These are phyloP conservation scores for Rhinoptilus africanus DNA, from an alignment of 2,113 vertebrate genomes.

Conservation along the genomic window DNA sequence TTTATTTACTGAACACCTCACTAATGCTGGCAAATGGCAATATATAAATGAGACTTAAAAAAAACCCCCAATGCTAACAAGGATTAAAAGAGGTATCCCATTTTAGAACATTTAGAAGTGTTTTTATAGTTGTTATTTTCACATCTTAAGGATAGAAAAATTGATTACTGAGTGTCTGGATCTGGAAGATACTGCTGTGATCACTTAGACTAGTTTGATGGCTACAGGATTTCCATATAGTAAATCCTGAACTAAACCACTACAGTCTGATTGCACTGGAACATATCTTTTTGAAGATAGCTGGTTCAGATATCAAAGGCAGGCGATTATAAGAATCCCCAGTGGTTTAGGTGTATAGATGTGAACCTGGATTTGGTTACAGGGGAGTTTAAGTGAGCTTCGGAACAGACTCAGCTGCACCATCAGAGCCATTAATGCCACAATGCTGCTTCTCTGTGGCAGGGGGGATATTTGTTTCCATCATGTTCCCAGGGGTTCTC, in stretches of 20 bases:
- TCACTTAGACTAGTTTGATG: neutral
- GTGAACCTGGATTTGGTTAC: neutral
- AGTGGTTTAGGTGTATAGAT: neutral
- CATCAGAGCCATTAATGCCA: neutral
- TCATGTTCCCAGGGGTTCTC: neutral
- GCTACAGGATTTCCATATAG: neutral
- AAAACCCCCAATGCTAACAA: neutral
- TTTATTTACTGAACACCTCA: neutral
- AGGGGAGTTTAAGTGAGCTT: neutral
- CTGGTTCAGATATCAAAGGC: neutral
- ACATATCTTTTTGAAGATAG: neutral
- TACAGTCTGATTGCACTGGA: neutral
- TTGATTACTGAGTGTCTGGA: neutral
- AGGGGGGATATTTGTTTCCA: neutral
- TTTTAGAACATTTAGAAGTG: neutral
- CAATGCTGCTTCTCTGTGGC: neutral
- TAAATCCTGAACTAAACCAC: neutral
- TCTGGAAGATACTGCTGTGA: neutral
- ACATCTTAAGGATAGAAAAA: neutral
- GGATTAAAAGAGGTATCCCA: neutral
- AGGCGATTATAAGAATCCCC: neutral
- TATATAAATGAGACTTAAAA: neutral
- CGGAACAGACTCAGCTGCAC: neutral
- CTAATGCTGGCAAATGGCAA: neutral
- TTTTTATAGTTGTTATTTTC: neutral